Evolutionary conservation across 2,888 invertebrate genomes (phyloP), one percentile per base, ranked within the genome.

Genomic region (Ganaspis brasiliensis): DNA sequence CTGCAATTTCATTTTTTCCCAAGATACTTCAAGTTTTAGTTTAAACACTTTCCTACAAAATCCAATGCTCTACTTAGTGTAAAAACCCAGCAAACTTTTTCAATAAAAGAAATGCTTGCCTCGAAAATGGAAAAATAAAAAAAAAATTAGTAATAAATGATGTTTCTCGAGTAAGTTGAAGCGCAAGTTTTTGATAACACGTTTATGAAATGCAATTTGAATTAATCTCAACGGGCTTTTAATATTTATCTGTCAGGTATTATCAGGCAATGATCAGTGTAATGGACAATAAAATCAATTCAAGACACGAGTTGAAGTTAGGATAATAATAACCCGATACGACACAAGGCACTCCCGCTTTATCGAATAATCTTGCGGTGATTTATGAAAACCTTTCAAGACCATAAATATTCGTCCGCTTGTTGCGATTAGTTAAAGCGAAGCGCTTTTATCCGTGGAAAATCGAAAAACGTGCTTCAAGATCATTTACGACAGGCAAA

Each of bases 311-410:
- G 40, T 63, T n/a, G 21, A 67, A 45, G 45, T 67, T 45, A 24
- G 40, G 45, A 67, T 67, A n/a, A 67, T 67, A 45, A 67, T 26
- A 67, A 45, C 14, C 21, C 67, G 9, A 67, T 45, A 45, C 67
- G 67, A 67, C 24, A 45, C n/a, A 45, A 45, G 45, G 24, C 45
- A 67, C 45, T 45, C 45, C 45, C 45, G 45, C n/a, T 40, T 67
- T 45, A 67, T 67, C 45, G 40, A 45, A 24, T 67, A 67, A 67
- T 67, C 67, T 24, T 16, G 12, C 14, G 24, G 67, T 67, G 45
- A 67, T 67, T 67, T 67, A 67, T 67, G 63, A 67, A 67, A 59
- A 45, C 63, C 45, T 67, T 67, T 67, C 14, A 67, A 19, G 24
- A 67, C 40, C 45, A n/a, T 45, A 24, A 67, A 67, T 67, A 67